phyloP scores from a whole-genome alignment of 2,888 invertebrate genomes.

The Agriopis aurantiaria region DNA sequence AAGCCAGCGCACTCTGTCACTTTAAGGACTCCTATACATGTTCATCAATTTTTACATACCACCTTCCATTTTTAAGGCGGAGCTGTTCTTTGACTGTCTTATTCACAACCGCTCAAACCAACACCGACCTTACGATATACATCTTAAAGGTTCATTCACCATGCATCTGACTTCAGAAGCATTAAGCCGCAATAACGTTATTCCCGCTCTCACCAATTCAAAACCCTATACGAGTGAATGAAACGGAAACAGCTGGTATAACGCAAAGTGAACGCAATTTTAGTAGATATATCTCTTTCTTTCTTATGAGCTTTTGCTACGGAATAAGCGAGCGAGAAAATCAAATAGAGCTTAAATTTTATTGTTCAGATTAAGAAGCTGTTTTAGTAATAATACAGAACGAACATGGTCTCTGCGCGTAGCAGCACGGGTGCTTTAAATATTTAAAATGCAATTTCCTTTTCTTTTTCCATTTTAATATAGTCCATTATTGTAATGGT shows the following conservation, averaged over 20 bases:
- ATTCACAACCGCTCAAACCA: conserved; percentile 45
- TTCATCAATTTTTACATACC: conserved; percentile 87
- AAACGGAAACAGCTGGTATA: conserved; percentile 61
- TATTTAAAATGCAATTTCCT: conserved; percentile 84
- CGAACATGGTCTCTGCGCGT: conserved; percentile 80
- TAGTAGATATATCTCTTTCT: conserved; percentile 60
- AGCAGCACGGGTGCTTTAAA: conserved; percentile 80
- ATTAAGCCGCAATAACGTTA: conserved; percentile 66
- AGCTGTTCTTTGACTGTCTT: conserved; percentile 79
- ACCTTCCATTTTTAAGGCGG: conserved; percentile 87
- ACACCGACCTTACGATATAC: conserved; percentile 32
- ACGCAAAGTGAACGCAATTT: conserved; percentile 49
- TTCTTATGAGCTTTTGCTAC: conserved; percentile 51
- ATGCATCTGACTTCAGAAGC: conserved; percentile 51
- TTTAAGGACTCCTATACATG: conserved; percentile 86
- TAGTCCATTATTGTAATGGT: conserved; percentile 67
- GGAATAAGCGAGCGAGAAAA: conserved; percentile 64
- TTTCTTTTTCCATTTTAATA: conserved; percentile 63
- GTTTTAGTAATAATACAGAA: conserved; percentile 81
- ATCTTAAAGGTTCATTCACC: conserved; percentile 43
- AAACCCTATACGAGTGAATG: conserved; percentile 64
- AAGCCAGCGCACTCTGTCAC: conserved; percentile 86
- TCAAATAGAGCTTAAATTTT: conserved; percentile 55
- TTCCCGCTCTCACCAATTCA: conserved; percentile 71
- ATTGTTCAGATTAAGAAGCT: conserved; percentile 80